Evolutionary conservation across 1,140 invertebrate genomes (phyloP).

Genomic region (Rhopalosiphum maidis): DNA sequence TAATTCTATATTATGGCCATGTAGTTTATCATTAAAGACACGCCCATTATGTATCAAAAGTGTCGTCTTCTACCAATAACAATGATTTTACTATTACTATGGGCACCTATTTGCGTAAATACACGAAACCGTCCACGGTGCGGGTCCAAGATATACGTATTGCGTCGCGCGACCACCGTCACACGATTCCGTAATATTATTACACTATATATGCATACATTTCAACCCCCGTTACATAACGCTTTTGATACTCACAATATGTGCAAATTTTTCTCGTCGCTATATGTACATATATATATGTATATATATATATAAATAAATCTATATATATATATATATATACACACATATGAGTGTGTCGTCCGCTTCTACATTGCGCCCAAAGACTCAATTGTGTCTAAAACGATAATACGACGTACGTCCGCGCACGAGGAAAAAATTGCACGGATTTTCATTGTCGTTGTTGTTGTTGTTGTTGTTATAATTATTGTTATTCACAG

Average conservation of each 20-base stretch:
- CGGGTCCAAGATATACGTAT: neutral
- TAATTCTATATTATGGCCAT: neutral
- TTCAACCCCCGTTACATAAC: neutral
- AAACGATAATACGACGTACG: neutral
- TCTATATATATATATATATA: neutral
- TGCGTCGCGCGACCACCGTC: neutral
- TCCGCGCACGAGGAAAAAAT: neutral
- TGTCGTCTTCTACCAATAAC: neutral
- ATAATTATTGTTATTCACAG: neutral
- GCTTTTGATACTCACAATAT: constrained; percentile 34
- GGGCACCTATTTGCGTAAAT: neutral
- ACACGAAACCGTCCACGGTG: neutral
- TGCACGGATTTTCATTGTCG: neutral
- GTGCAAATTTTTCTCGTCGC: neutral
- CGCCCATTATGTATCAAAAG: neutral
- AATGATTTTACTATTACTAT: neutral
- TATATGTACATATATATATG: neutral
- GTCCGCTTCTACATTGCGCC: neutral
- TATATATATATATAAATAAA: neutral
- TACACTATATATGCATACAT: neutral
- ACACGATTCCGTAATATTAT: neutral
- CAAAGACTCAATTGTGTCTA: neutral
- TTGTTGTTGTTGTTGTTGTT: neutral
- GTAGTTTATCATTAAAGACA: neutral
- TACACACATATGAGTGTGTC: neutral